Percentiles rank a stretch among this genome's conserved stretches.
Evolutionary conservation across 2,113 vertebrate genomes (phyloP).

Genomic region (Boleophthalmus pectinirostris): DNA sequence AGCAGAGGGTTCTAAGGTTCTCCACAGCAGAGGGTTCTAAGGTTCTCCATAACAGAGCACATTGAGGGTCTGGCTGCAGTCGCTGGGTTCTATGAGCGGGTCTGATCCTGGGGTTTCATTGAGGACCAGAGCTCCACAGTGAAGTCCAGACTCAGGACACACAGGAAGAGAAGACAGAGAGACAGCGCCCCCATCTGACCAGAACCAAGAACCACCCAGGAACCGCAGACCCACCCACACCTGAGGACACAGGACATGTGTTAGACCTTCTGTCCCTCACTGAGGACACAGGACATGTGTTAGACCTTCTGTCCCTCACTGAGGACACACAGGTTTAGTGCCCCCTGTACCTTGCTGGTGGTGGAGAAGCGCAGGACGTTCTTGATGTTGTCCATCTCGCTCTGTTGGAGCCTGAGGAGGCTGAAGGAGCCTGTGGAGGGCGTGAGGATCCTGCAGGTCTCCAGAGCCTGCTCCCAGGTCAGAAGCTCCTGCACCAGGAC

Average conservation of each 20-base stretch:
- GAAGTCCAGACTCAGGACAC: not conserved
- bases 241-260: conserved; percentile 1
- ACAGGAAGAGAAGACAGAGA: not conserved
- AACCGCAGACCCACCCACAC: not conserved
- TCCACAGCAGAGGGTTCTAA: not conserved
- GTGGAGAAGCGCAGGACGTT: not conserved
- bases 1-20: not conserved
- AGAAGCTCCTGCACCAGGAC: no score
- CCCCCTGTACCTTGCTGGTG: not conserved
- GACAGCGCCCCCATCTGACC: not conserved
- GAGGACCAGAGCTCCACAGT: not conserved
- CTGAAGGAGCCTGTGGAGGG: no score
- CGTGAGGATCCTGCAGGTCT: no score
- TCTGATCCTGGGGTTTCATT: not conserved
- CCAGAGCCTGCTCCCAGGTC: no score
- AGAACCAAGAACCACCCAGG: conserved; percentile 4
- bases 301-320: no score
- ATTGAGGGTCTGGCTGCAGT: not conserved
- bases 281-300: no score
- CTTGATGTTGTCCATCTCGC: no score
- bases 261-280: not conserved
- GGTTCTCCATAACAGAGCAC: not conserved
- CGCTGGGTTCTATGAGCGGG: not conserved
- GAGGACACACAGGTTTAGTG: not conserved
- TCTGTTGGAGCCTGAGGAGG: no score